A percentile compares a stretch with the other conserved stretches of the same genome.
Conservation (phyloP, 2,888 invertebrate genomes). For the Macaria notata region DNA sequence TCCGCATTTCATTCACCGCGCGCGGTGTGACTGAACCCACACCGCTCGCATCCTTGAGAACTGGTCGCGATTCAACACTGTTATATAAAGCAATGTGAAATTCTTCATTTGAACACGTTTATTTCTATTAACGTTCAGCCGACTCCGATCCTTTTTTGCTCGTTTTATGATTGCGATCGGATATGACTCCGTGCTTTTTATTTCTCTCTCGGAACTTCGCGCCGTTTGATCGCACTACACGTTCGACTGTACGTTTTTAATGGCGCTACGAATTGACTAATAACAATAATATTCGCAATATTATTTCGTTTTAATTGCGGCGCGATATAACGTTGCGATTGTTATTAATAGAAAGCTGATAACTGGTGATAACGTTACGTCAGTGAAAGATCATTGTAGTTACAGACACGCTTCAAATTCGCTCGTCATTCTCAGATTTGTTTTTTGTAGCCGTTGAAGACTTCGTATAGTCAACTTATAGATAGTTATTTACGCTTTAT, state of each 20-base stretch:
- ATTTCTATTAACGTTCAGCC: constrained; percentile 33
- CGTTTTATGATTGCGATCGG: constrained; percentile 32
- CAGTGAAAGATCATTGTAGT: constrained; percentile 27
- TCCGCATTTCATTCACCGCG: constrained; percentile 69
- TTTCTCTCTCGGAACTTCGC: constrained; percentile 22
- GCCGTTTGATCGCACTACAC: constrained; percentile 15
- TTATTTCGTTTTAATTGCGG: constrained; percentile 22
- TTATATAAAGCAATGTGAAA: constrained; percentile 53
- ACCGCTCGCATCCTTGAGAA: constrained; percentile 68
- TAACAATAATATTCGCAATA: constrained; percentile 18
- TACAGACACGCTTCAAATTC: constrained; percentile 17
- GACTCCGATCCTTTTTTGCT: constrained; percentile 14
- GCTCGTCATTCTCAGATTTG: constrained; percentile 16
- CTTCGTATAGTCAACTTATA: neutral
- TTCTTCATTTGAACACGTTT: constrained; percentile 40
- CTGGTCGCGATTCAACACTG: constrained; percentile 58
- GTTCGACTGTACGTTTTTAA: neutral
- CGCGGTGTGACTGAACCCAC: constrained; percentile 71
- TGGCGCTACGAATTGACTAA: constrained; percentile 15
- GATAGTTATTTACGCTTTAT: neutral
- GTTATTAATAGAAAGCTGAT: constrained; percentile 28
- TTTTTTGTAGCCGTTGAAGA: constrained; percentile 1
- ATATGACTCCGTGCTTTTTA: constrained; percentile 25
- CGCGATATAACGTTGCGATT: constrained; percentile 21
- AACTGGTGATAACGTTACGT: constrained; percentile 26